phyloP scores from a whole-genome alignment of 2,888 invertebrate species.

The Eupelmus urozonus region DNA sequence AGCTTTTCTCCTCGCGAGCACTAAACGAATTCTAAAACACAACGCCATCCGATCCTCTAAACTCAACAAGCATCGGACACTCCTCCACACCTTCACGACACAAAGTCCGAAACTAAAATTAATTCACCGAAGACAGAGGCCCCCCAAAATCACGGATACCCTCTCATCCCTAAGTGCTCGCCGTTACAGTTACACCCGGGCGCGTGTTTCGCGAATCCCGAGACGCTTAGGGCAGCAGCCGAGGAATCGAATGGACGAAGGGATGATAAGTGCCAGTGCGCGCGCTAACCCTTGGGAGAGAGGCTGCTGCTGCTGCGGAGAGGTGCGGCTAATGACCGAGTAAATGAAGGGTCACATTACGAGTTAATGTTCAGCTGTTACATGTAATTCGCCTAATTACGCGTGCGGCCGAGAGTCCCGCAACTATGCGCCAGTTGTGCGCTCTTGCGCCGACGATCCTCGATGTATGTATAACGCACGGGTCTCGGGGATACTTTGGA shows the following conservation, averaged over 20 bases:
- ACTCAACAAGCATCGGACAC: background rate
- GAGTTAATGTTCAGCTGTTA: slow-evolving; percentile 77
- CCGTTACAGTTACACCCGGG: slow-evolving; percentile 16
- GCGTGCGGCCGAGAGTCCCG: slow-evolving; percentile 65
- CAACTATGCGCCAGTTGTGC: slow-evolving; percentile 68
- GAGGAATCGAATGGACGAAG: slow-evolving; percentile 67
- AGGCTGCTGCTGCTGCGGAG: slow-evolving; percentile 28
- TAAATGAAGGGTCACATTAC: slow-evolving; percentile 77
- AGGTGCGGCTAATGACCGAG: slow-evolving; percentile 72
- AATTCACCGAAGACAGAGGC: slow-evolving; percentile 19
- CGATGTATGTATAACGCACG: background rate
- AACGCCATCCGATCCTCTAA: too few relatives aligned
- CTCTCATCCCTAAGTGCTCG: slow-evolving; percentile 23
- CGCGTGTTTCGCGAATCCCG: slow-evolving; percentile 40
- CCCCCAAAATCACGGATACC: background rate
- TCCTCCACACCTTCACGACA: background rate
- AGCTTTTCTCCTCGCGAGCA: too few relatives aligned
- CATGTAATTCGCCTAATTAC: slow-evolving; percentile 76
- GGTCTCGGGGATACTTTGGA: background rate
- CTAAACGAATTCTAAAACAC: too few relatives aligned
- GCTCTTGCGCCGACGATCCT: background rate
- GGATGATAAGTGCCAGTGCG: slow-evolving; percentile 65
- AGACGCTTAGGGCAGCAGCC: slow-evolving; percentile 9
- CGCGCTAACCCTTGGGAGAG: slow-evolving; percentile 62
- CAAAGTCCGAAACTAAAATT: slow-evolving; percentile 24